A percentile compares a stretch with the other conserved stretches of the same genome.
Conservation (phyloP, 2,888 invertebrate species). For the Neoitamus cyanurus region DNA sequence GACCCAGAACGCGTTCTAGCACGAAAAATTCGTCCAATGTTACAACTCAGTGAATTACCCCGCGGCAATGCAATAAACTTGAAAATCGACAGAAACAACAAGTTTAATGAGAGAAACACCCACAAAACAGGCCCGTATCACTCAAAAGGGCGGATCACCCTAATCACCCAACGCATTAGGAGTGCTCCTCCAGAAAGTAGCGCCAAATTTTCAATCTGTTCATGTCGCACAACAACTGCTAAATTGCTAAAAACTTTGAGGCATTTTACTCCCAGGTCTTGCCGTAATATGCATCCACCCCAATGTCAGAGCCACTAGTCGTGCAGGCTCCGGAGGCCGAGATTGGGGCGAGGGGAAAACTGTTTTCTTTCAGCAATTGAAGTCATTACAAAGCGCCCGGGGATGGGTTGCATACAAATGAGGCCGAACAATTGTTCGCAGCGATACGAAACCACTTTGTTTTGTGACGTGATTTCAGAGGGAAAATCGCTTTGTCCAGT, state of each 20-base stretch:
- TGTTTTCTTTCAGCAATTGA: slow-evolving; percentile 19
- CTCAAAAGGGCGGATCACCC: not conserved
- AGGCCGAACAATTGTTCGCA: not conserved
- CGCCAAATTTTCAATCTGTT: slow-evolving; percentile 12
- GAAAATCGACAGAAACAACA: not conserved
- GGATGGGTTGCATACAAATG: slow-evolving; percentile 26
- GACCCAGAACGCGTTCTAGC: not conserved
- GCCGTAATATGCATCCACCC: slow-evolving; percentile 1
- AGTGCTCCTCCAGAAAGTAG: not conserved
- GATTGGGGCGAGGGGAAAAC: not conserved
- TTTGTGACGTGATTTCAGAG: not conserved
- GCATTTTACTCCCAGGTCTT: not conserved
- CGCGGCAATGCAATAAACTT: not conserved
- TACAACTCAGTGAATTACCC: not conserved
- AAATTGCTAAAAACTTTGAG: slow-evolving; percentile 12
- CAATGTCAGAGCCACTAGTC: not conserved
- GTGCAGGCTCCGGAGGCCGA: not conserved
- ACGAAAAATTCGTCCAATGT: not conserved
- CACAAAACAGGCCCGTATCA: not conserved
- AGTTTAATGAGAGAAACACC: not conserved
- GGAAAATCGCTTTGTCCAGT: slow-evolving; percentile 8
- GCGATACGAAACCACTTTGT: not conserved
- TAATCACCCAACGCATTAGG: not conserved
- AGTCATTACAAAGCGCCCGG: slow-evolving; percentile 20
- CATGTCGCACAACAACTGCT: not conserved